These are phyloP conservation scores for Phainopepla nitens DNA, from an alignment of 2,113 vertebrate species.

Conservation along the genomic window DNA sequence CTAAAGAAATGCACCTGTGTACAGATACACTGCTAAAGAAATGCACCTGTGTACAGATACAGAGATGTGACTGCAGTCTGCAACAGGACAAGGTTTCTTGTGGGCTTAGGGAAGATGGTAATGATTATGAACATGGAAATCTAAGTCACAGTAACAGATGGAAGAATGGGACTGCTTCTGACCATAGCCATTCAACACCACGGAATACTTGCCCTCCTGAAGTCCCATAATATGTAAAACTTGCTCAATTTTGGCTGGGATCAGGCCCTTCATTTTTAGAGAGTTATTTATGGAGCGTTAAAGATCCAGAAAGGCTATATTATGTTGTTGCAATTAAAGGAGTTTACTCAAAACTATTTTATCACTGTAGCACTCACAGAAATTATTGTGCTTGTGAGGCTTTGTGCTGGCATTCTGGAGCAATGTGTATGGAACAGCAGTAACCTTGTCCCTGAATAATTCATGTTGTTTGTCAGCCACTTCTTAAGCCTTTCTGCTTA, in stretches of 20 bases:
- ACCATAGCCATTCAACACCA: not conserved
- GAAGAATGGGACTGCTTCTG: not conserved
- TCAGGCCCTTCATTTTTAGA: not conserved
- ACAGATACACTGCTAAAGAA: too few species aligned
- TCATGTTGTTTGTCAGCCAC: slow-evolving; percentile 64
- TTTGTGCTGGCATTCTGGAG: slow-evolving; percentile 21
- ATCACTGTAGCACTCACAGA: not conserved
- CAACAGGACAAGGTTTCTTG: not conserved
- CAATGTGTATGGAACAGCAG: slow-evolving; percentile 34
- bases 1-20: too few species aligned
- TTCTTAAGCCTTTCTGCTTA: slow-evolving; percentile 67
- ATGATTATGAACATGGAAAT: not conserved
- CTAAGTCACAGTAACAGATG: not conserved
- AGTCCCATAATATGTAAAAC: not conserved
- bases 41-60: accelerated
- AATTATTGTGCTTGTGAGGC: slow-evolving; percentile 34
- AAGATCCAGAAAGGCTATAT: not conserved
- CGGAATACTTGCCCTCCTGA: not conserved
- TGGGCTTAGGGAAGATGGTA: not conserved
- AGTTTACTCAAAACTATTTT: not conserved
- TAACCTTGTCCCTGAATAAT: slow-evolving; percentile 66
- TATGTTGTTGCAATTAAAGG: slow-evolving; percentile 1
- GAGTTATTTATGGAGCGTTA: not conserved
- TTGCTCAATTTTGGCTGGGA: not conserved
- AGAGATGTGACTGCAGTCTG: not conserved